Evolutionary conservation across 2,113 vertebrate species (phyloP).

Genomic region (Cryptomyrus ogoouensis): DNA sequence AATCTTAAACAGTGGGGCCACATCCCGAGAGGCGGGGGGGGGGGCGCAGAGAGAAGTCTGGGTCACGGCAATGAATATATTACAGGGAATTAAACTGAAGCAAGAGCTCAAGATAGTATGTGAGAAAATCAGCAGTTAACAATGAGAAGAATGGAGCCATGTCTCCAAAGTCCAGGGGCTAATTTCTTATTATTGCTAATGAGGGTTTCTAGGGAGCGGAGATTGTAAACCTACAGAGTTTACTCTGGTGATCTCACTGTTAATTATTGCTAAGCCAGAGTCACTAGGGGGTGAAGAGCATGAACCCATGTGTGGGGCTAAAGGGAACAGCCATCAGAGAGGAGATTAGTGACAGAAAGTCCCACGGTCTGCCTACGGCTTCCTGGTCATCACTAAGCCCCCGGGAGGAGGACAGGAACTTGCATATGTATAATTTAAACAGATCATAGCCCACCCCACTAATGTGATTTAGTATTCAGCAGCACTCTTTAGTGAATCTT

Average conservation of each 20-base stretch:
- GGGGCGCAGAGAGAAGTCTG: neutral
- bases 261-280: slow-evolving; percentile 8
- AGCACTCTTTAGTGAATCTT: neutral
- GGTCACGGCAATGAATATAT: neutral
- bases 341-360: neutral
- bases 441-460: neutral
- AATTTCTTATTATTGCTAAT: neutral
- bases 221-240: slow-evolving; percentile 13
- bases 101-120: neutral
- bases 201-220: neutral
- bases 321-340: neutral
- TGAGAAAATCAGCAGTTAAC: neutral
- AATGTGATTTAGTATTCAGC: neutral
- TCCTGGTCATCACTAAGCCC: neutral
- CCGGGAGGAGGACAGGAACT: neutral
- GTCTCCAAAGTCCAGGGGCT: neutral
- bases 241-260: neutral
- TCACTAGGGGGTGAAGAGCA: neutral
- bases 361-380: neutral
- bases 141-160: neutral
- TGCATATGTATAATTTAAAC: neutral
- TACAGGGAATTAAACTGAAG: neutral
- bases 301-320: neutral
- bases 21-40: neutral
- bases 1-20: neutral